Conservation (phyloP, 2,797 vertebrate genomes). For the Danio choprae region DNA sequence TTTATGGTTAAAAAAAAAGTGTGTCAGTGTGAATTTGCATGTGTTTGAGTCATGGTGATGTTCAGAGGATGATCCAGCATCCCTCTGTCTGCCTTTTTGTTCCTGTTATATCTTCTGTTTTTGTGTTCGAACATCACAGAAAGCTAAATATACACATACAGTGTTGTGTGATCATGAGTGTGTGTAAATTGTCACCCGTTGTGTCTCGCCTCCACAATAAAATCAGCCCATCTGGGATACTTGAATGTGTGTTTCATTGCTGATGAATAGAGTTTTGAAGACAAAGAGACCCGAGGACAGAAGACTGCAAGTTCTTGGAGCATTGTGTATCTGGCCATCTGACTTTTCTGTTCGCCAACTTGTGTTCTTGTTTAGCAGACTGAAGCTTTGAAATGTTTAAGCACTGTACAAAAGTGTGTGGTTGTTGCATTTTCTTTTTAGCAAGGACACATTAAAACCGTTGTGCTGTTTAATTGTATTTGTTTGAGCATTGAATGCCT, state of each 20-base stretch:
- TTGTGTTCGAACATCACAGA: conserved; percentile 25
- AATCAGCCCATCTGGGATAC: conserved; percentile 63
- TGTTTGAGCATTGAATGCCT: no score
- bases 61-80: conserved; percentile 51
- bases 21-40: conserved; percentile 32
- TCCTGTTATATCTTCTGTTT: conserved; percentile 41
- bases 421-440: no score
- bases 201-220: conserved; percentile 59
- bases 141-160: conserved; percentile 31
- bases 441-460: no score
- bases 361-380: no score
- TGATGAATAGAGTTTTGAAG: conserved; percentile 50
- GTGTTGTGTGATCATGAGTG: conserved; percentile 56
- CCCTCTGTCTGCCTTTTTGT: conserved; percentile 52
- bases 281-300: conserved; percentile 58
- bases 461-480: no score
- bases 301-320: conserved; percentile 11
- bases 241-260: conserved; percentile 57
- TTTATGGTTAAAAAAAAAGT: conserved; percentile 41
- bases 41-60: conserved; percentile 45
- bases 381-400: no score
- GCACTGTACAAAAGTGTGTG: no score
- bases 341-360: no score
- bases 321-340: neutral
- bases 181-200: conserved; percentile 37